Evolutionary conservation across 2,113 vertebrate species (phyloP), one percentile per base, ranked within the genome.

Genomic region (Apteryx mantelli): DNA sequence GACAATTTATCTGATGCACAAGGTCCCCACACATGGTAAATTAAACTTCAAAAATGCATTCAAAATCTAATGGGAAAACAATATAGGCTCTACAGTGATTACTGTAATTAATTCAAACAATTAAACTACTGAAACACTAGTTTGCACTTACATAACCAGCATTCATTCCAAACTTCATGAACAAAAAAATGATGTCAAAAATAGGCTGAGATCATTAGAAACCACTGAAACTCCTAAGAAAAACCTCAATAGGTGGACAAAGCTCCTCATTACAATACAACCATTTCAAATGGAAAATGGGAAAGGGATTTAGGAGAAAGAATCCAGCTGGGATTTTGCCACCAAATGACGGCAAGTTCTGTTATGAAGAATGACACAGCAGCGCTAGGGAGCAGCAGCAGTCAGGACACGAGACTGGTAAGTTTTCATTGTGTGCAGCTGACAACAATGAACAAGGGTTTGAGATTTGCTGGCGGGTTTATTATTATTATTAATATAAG

Each of bases 371-470:
- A 16, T 12, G 40, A 34, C 6, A 7, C 14, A 2, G 52, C 9
- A 9, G 8, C 3, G 26, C 65, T n/a, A 3, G 3, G 6, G 7
- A 5, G 16, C 2, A 24, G 66, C 5, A 28, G 30, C 42, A 11
- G 32, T 7, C 18, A 11, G 34, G 75, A 61, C 58, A 18, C 13
- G 48, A 21, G n/a, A 20, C 20, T 20, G 30, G 40, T 2, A 4
- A 48, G 38, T 11, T 25, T 58, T 2, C 56, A 2, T 5, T 21
- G 3, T 6, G 11, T 11, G 65, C 2, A 19, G 14, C 48, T 24
- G 53, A 14, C 28, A 73, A 11, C 44, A 36, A 36, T 0, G 2
- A 36, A 5, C 6, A 5, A 4, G 11, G 0, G 6, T 11, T 20
- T 34, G n/a, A 30, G 71, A 28, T 36, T 46, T 61, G 28, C 38